phyloP scores from a whole-genome alignment of 92 coral and sea anemone species.

The Ricordea florida region DNA sequence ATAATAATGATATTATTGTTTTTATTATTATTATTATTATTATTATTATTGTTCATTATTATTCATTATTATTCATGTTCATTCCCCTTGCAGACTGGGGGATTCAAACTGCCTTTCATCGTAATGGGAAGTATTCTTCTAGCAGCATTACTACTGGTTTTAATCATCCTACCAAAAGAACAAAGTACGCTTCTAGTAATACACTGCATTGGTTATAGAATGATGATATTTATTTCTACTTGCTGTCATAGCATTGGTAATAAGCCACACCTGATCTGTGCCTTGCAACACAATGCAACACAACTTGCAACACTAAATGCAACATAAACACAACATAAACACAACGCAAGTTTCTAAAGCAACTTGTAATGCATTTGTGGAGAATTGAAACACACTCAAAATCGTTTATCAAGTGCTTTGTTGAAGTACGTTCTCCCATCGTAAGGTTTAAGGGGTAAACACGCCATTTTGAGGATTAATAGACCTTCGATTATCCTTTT shows the following conservation, averaged over 20 bases:
- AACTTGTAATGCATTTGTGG: no score
- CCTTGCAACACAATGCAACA: no score
- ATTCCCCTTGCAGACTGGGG: conserved; percentile 70
- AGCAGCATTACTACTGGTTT: conserved; percentile 70
- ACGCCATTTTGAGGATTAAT: no score
- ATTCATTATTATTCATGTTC: background rate
- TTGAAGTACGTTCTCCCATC: no score
- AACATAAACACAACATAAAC: no score
- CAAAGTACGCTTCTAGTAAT: conserved; percentile 38
- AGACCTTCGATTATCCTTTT: no score
- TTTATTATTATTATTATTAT: background rate
- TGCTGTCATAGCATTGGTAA: background rate
- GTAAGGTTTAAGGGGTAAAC: no score
- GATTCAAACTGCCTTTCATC: conserved; percentile 87
- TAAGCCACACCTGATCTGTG: background rate
- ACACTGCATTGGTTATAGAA: background rate
- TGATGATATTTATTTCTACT: background rate
- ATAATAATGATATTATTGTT: background rate
- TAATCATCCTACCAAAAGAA: conserved; percentile 71
- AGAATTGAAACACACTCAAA: no score
- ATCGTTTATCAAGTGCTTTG: no score
- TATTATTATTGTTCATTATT: background rate
- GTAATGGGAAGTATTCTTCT: conserved; percentile 77
- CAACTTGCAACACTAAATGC: no score
- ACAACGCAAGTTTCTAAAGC: no score